Conservation (phyloP, 1,140 invertebrate genomes). For the Araneus ventricosus region DNA sequence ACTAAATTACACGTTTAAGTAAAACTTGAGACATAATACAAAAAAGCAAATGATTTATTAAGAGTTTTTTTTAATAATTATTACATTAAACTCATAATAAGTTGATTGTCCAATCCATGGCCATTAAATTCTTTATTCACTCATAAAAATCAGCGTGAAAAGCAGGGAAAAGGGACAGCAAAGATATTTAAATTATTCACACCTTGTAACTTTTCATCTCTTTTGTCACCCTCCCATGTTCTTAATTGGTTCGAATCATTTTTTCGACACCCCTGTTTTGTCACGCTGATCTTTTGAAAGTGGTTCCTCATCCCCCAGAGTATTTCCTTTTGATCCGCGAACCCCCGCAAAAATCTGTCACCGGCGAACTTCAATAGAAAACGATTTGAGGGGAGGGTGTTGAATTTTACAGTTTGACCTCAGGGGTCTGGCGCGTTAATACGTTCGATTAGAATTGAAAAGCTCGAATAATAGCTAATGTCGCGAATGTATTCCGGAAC, state of each 20-base stretch:
- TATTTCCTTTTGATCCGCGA: background rate
- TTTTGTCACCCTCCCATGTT: slow-evolving; percentile 42
- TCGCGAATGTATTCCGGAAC: background rate
- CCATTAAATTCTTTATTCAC: background rate
- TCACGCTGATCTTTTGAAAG: slow-evolving; percentile 39
- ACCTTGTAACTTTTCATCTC: slow-evolving; percentile 1
- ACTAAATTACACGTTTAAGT: too few relatives aligned
- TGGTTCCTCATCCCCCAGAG: slow-evolving; percentile 28
- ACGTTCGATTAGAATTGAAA: background rate
- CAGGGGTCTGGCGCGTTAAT: background rate
- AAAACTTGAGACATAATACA: too few relatives aligned
- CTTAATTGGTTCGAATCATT: slow-evolving; percentile 47
- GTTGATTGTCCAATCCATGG: too few relatives aligned
- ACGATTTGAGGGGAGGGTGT: background rate
- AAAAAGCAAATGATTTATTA: too few relatives aligned
- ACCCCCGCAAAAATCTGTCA: background rate
- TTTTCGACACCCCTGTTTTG: slow-evolving; percentile 47
- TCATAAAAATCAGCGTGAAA: background rate
- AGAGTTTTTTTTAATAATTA: too few relatives aligned
- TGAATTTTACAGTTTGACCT: background rate
- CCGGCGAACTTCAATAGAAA: background rate
- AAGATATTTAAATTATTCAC: slow-evolving; percentile 46
- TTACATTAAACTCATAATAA: too few relatives aligned
- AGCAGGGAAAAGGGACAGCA: background rate
- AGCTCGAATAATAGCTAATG: background rate